Conservation (phyloP, 2,797 vertebrate genomes). For the Streptopelia turtur region DNA sequence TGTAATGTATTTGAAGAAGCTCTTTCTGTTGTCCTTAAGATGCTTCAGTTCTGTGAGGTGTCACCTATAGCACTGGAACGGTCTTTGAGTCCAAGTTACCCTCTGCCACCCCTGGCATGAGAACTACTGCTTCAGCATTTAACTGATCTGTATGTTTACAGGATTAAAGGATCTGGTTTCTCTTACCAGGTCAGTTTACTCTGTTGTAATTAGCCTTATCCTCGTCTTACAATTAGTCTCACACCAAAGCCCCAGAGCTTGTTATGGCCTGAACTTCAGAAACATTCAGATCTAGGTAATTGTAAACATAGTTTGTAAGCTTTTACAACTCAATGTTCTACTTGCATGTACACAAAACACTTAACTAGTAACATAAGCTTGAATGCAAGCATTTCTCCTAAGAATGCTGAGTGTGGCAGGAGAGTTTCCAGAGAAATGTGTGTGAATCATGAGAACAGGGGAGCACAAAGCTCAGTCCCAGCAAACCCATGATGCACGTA, state of each 20-base stretch:
- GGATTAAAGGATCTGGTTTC: conserved; percentile 49
- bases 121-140: neutral
- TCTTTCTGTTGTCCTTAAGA: too few species aligned
- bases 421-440: neutral
- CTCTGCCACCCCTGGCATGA: neutral
- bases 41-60: neutral
- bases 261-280: neutral
- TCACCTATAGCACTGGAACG: neutral
- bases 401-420: neutral
- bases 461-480: neutral
- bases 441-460: neutral
- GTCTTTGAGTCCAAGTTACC: neutral
- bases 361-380: neutral
- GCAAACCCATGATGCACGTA: rapidly evolving
- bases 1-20: too few species aligned
- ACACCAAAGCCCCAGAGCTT: neutral
- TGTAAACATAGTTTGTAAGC: neutral
- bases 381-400: neutral
- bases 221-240: neutral
- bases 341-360: neutral
- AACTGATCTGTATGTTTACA: neutral
- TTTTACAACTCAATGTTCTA: neutral
- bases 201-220: conserved; percentile 45
- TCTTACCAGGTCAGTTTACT: conserved; percentile 32
- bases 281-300: rapidly evolving